Percentiles rank a stretch among this genome's conserved stretches.
Evolutionary conservation across 2,113 vertebrate genomes (phyloP).

Genomic region (Sorex araneus): DNA sequence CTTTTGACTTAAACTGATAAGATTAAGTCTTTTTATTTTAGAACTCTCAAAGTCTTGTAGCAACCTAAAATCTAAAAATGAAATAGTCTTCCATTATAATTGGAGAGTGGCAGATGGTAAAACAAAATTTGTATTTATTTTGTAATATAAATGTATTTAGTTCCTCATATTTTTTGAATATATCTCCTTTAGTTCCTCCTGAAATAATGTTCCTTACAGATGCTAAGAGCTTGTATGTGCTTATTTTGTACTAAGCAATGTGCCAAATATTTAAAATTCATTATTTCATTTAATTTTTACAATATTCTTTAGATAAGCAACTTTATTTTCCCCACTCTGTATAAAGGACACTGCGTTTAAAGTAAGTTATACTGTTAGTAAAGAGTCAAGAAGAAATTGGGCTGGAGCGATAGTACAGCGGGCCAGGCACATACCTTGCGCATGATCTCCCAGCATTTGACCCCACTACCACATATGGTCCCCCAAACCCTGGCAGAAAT

Average conservation of each 20-base stretch:
- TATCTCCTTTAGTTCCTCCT: not conserved
- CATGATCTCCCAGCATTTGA: too few relatives aligned
- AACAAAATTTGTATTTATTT: slow-evolving; percentile 14
- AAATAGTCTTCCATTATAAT: slow-evolving; percentile 48
- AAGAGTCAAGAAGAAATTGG: not conserved
- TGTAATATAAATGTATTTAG: not conserved
- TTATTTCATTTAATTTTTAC: slow-evolving; percentile 51
- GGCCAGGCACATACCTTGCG: too few relatives aligned
- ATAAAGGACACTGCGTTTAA: not conserved
- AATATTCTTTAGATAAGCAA: not conserved
- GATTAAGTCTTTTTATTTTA: slow-evolving; percentile 57
- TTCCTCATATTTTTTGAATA: slow-evolving; percentile 12
- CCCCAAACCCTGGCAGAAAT: too few relatives aligned
- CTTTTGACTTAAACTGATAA: not conserved
- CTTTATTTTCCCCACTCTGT: not conserved
- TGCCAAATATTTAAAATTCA: not conserved
- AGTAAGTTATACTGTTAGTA: not conserved
- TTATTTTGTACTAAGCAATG: not conserved
- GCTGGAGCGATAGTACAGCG: too few relatives aligned
- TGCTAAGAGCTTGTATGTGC: slow-evolving; percentile 4
- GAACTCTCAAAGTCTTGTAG: not conserved
- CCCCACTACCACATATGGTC: too few relatives aligned
- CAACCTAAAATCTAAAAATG: slow-evolving; percentile 53
- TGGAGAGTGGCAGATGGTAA: slow-evolving; percentile 33
- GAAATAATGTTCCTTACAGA: slow-evolving; percentile 39